These are phyloP conservation scores for Volucella zonaria DNA, from an alignment of 2,888 invertebrate species.

Conservation along the genomic window DNA sequence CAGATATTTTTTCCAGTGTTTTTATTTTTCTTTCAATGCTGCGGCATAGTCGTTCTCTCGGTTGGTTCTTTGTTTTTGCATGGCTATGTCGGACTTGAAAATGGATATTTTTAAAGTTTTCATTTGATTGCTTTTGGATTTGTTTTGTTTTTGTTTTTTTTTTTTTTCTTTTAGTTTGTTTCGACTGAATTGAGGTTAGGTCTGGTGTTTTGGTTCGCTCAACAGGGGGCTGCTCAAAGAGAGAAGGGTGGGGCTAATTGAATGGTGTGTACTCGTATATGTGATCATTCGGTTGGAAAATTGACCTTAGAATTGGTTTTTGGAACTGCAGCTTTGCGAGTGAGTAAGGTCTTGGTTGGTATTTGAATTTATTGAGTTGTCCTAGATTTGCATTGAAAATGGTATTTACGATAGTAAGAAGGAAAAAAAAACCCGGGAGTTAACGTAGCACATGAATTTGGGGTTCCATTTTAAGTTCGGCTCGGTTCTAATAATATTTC, in stretches of 20 bases:
- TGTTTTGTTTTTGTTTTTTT: too few species aligned
- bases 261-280: conserved; percentile 26
- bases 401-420: neutral
- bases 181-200: conserved; percentile 50
- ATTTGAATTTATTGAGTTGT: conserved; percentile 54
- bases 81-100: conserved; percentile 52
- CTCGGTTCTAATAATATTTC: too few species aligned
- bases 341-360: conserved; percentile 44
- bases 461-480: too few species aligned
- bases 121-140: conserved; percentile 23
- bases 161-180: conserved; percentile 9
- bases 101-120: conserved; percentile 31
- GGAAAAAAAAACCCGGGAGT: neutral
- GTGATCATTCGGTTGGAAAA: conserved; percentile 60
- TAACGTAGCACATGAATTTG: neutral
- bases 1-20: conserved; percentile 19
- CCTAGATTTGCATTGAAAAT: conserved; percentile 31
- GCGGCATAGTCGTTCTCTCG: neutral
- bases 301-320: conserved; percentile 60
- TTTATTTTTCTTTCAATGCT: neutral
- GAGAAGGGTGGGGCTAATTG: conserved; percentile 37
- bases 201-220: conserved; percentile 26
- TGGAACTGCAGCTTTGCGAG: conserved; percentile 42
- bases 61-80: conserved; percentile 47
- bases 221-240: neutral